Evolutionary conservation across 1,140 invertebrate species (phyloP), one percentile per base, ranked within the genome.

Genomic region (Megalonaias nervosa): DNA sequence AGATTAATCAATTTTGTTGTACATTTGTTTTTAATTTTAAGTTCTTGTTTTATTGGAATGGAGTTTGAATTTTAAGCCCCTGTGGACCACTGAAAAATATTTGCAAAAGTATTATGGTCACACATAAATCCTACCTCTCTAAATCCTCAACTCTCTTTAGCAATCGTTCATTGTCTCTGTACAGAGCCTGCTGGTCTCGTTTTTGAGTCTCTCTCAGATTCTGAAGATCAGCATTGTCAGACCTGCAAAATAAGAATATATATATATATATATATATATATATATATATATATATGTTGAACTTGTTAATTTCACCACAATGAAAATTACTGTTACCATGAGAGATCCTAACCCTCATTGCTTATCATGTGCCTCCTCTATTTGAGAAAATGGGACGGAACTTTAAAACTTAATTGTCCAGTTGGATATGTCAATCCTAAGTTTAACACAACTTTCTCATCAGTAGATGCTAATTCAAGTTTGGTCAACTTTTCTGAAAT

Each of bases 141-240:
- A 88, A 57, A 17, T 96, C 95, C 89, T 97, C 96, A 17, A 98
- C 90, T 91, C 97, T 96, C 84, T 95, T 95, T 21, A 96, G 89
- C 23, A 98, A 91, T 38, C 95, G 91, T 89, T 98, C 97, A 87
- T 98, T 98, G 88, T 98, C 97, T 75, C 95, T 92, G 85, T 95
- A 97, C 16, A 98, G 94, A 11, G 96, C 88, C 88, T 98, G 96
- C 85, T 98, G 96, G 87, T 98, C 97, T 60, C 96, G 90, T 31
- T 31, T 31, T 3, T 31, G 26, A 31, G 26, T 92, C 83, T 98
- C 96, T 70, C 95, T 91, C 0, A 94, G 93, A 4, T 93, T 92
- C 87, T 96, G 97, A 23, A 98, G 91, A 78, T 98, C 96, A 19
- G 94, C 93, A 89, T 98, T 98, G 90, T 98, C 97, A 61, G 94